These are phyloP conservation scores for Drosophila atripex DNA, from an alignment of 2,888 invertebrate species.

Conservation along the genomic window DNA sequence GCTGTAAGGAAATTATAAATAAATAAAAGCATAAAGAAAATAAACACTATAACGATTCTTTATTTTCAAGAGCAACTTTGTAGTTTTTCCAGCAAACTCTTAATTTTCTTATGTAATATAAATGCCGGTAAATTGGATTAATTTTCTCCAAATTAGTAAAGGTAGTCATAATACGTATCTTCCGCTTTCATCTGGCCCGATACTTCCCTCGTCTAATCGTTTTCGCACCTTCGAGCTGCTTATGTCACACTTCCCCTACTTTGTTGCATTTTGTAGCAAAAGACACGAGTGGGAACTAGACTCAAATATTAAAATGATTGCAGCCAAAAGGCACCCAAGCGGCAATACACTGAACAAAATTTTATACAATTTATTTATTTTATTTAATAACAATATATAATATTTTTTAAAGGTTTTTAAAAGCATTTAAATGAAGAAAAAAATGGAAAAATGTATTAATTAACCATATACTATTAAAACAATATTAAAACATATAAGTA, in stretches of 20 bases:
- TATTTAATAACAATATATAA: not conserved
- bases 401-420: not conserved
- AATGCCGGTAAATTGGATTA: constrained; percentile 24
- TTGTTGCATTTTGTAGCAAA: constrained; percentile 45
- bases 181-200: constrained; percentile 27
- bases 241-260: constrained; percentile 59
- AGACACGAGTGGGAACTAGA: constrained; percentile 31
- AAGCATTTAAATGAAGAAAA: too few species aligned
- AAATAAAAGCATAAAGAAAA: not conserved
- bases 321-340: constrained; percentile 61
- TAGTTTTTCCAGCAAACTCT: not conserved
- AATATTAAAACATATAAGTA: not conserved
- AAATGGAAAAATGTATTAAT: too few species aligned
- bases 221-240: constrained; percentile 43
- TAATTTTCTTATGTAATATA: constrained; percentile 20
- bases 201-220: constrained; percentile 30
- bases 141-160: constrained; percentile 27
- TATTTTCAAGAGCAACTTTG: not conserved
- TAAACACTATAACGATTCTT: not conserved
- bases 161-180: constrained; percentile 9
- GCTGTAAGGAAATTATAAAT: not conserved
- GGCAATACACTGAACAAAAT: constrained; percentile 10
- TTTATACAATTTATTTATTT: not conserved
- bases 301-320: constrained; percentile 49
- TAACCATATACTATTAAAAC: not conserved